phyloP scores from a whole-genome alignment of 53 echinoderm and acorn worm genomes.

The Stichopus horrens region DNA sequence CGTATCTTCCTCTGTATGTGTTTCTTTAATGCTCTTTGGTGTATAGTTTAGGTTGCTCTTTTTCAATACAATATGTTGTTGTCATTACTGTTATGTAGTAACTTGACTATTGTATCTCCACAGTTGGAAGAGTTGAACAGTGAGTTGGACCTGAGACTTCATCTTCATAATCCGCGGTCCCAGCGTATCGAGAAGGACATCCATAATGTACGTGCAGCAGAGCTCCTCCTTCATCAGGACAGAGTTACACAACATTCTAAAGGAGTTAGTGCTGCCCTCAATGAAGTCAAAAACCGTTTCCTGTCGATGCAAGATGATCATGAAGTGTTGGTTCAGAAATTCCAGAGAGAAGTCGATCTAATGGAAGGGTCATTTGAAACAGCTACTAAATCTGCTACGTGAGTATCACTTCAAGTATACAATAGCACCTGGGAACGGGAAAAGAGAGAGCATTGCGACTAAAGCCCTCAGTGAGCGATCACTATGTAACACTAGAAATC shows the following conservation, averaged over 20 bases:
- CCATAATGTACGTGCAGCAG: constrained; percentile 92
- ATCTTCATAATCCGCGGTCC: constrained; percentile 83
- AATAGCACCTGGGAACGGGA: no score
- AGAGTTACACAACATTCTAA: constrained; percentile 82
- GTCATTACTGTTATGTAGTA: no score
- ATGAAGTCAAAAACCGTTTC: constrained; percentile 83
- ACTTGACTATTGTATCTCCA: background rate
- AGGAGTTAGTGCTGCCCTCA: constrained; percentile 83
- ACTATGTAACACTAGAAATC: no score
- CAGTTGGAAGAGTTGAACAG: constrained; percentile 95
- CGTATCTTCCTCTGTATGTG: no score
- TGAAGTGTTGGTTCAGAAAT: constrained; percentile 78
- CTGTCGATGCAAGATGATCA: constrained; percentile 89
- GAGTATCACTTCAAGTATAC: constrained; percentile 16
- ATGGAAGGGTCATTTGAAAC: constrained; percentile 68
- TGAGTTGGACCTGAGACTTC: constrained; percentile 84
- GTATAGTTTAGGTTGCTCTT: no score
- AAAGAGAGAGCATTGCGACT: no score
- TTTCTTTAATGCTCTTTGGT: no score
- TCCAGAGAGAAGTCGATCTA: constrained; percentile 81
- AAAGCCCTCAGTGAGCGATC: no score
- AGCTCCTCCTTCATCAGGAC: constrained; percentile 91
- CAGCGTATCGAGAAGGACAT: constrained; percentile 91
- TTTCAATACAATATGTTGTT: no score
- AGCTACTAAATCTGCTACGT: constrained; percentile 61